Conservation (phyloP, 1,140 invertebrate genomes). For the Drosophila navojoa region DNA sequence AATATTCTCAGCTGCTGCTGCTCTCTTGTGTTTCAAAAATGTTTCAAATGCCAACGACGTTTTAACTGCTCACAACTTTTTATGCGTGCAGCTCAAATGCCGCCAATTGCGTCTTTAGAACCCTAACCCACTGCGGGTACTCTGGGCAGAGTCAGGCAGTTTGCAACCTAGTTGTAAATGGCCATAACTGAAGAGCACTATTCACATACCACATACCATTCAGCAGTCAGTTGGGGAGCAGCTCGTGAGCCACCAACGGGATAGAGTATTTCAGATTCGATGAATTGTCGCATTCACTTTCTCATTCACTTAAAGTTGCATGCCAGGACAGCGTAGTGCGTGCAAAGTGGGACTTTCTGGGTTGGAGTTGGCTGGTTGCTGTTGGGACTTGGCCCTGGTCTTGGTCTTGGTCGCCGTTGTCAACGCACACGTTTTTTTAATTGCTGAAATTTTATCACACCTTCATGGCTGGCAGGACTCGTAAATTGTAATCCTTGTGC, state of each 20-base stretch:
- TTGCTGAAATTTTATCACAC: conserved; percentile 83
- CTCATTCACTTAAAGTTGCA: conserved; percentile 66
- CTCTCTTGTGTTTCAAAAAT: conserved; percentile 46
- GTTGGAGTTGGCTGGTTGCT: neutral
- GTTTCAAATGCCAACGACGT: conserved; percentile 79
- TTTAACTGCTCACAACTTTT: conserved; percentile 76
- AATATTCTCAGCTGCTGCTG: conserved; percentile 73
- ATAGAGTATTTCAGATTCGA: conserved; percentile 42
- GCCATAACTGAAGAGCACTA: too few relatives aligned
- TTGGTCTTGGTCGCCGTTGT: conserved; percentile 61
- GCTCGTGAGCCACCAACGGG: neutral
- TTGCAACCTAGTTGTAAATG: neutral
- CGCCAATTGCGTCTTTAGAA: conserved; percentile 35
- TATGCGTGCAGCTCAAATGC: conserved; percentile 53
- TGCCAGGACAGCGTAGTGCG: conserved; percentile 49
- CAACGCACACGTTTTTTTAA: conserved; percentile 82
- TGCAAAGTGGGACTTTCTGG: conserved; percentile 1
- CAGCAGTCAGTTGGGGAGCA: neutral
- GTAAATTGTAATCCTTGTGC: conserved; percentile 82
- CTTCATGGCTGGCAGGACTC: conserved; percentile 81
- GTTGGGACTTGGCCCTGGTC: conserved; percentile 27
- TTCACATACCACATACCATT: too few relatives aligned
- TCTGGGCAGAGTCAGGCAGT: neutral
- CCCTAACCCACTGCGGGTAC: conserved; percentile 2
- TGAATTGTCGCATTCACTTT: conserved; percentile 6